Evolutionary conservation across 2,888 invertebrate genomes (phyloP).

Genomic region (Drosophila affinis): DNA sequence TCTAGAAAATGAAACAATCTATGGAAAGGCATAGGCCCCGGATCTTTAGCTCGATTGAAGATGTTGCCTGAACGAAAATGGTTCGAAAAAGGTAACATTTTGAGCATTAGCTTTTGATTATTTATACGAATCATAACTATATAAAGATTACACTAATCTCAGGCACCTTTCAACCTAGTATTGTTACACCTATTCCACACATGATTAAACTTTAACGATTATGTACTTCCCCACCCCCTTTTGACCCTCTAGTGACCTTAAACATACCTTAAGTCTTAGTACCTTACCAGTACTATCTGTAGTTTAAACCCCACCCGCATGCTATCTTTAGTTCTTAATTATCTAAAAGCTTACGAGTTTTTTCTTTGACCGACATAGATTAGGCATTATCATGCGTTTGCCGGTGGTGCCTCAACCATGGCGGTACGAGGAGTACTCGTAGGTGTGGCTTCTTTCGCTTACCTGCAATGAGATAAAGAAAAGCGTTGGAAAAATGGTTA

Average conservation of each 20-base stretch:
- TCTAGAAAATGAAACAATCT: too few relatives aligned
- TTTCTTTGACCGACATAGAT: conserved; percentile 63
- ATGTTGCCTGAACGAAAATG: too few relatives aligned
- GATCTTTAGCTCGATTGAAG: too few relatives aligned
- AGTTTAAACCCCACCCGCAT: conserved; percentile 3
- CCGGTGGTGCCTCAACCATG: too few relatives aligned
- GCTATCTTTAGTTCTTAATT: conserved; percentile 23
- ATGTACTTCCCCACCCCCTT: not conserved
- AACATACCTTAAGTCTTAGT: not conserved
- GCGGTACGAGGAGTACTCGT: too few relatives aligned
- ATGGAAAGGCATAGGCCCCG: too few relatives aligned
- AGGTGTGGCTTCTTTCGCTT: conserved; percentile 43
- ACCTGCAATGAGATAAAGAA: conserved; percentile 67
- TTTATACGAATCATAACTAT: too few relatives aligned
- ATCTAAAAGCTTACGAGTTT: conserved; percentile 33
- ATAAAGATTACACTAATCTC: too few relatives aligned
- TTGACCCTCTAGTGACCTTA: conserved; percentile 21
- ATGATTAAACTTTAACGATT: not conserved
- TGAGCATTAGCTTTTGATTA: too few relatives aligned
- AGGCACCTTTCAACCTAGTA: not conserved
- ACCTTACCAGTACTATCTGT: conserved; percentile 2
- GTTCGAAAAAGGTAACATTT: too few relatives aligned
- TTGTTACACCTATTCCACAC: not conserved
- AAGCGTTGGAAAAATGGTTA: conserved; percentile 37
- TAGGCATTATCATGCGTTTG: conserved; percentile 47